Evolutionary conservation across 2,888 invertebrate species (phyloP).

Genomic region (Perizoma flavofasciatum): DNA sequence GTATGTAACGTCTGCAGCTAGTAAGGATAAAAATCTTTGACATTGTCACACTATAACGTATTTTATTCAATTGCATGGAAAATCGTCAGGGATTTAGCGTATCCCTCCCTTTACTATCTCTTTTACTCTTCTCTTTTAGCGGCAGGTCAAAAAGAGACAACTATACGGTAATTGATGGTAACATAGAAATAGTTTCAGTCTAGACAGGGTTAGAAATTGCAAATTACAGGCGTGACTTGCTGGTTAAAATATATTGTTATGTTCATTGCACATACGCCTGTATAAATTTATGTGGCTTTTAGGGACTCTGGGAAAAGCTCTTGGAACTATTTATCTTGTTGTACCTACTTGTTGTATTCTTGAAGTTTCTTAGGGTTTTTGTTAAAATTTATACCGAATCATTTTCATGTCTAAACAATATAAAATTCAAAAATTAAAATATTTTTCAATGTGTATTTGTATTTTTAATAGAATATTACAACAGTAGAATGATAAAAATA

Average conservation of each 20-base stretch:
- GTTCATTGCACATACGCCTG: slow-evolving; percentile 57
- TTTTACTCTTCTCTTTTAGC: slow-evolving; percentile 38
- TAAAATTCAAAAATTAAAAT: no score
- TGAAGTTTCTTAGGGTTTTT: neutral
- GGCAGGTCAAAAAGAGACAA: slow-evolving; percentile 48
- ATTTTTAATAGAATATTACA: no score
- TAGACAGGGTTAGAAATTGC: slow-evolving; percentile 74
- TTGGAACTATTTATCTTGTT: slow-evolving; percentile 23
- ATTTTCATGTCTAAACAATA: no score
- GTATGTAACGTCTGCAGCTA: slow-evolving; percentile 25
- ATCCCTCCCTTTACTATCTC: slow-evolving; percentile 57
- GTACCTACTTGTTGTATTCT: neutral
- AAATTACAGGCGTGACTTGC: slow-evolving; percentile 67
- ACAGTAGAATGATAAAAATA: no score
- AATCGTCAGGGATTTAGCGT: slow-evolving; percentile 71
- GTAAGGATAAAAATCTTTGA: slow-evolving; percentile 60
- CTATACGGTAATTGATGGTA: slow-evolving; percentile 66
- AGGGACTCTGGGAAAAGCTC: slow-evolving; percentile 39
- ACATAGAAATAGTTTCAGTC: slow-evolving; percentile 78
- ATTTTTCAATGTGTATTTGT: no score
- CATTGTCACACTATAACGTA: slow-evolving; percentile 74
- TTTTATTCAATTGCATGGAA: slow-evolving; percentile 81
- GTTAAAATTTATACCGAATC: no score
- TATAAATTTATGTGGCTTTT: slow-evolving; percentile 59
- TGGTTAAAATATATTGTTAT: slow-evolving; percentile 67